Evolutionary conservation across 2,888 invertebrate species (phyloP).

Genomic region (Aradus depressus): DNA sequence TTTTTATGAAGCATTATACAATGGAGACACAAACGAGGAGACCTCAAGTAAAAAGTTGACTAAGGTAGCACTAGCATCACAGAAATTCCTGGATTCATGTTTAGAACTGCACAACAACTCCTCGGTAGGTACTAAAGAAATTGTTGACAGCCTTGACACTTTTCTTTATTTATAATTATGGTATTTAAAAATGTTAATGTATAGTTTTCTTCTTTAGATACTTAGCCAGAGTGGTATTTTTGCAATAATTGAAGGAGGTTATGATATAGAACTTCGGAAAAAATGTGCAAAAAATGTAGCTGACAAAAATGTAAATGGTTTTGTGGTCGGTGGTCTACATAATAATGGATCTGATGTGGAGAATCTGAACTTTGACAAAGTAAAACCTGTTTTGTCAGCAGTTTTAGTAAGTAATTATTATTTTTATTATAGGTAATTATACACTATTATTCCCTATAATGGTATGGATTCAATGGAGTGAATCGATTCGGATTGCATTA

Average conservation of each 20-base stretch:
- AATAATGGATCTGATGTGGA: slow-evolving; percentile 54
- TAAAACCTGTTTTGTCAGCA: slow-evolving; percentile 50
- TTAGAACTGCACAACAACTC: slow-evolving; percentile 52
- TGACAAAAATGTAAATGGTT: slow-evolving; percentile 51
- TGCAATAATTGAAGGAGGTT: slow-evolving; percentile 67
- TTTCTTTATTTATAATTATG: neutral
- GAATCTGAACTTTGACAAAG: slow-evolving; percentile 41
- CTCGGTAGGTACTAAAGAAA: slow-evolving; percentile 32
- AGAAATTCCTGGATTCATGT: slow-evolving; percentile 55
- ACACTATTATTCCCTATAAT: neutral
- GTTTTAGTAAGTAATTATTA: slow-evolving; percentile 47
- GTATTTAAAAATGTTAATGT: slow-evolving; percentile 1
- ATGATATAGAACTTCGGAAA: slow-evolving; percentile 50
- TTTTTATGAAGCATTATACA: slow-evolving; percentile 68
- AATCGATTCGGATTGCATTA: too few species aligned
- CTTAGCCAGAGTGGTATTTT: slow-evolving; percentile 44
- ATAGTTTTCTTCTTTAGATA: slow-evolving; percentile 32
- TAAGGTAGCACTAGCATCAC: slow-evolving; percentile 37
- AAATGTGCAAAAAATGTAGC: slow-evolving; percentile 50
- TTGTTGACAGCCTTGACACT: neutral
- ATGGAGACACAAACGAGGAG: slow-evolving; percentile 56
- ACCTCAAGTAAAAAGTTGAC: slow-evolving; percentile 40
- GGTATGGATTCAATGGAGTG: too few species aligned
- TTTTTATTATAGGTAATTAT: neutral
- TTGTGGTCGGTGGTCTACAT: slow-evolving; percentile 71